phyloP scores from a whole-genome alignment of 2,888 invertebrate genomes.

The Drosophila kanekoi region DNA sequence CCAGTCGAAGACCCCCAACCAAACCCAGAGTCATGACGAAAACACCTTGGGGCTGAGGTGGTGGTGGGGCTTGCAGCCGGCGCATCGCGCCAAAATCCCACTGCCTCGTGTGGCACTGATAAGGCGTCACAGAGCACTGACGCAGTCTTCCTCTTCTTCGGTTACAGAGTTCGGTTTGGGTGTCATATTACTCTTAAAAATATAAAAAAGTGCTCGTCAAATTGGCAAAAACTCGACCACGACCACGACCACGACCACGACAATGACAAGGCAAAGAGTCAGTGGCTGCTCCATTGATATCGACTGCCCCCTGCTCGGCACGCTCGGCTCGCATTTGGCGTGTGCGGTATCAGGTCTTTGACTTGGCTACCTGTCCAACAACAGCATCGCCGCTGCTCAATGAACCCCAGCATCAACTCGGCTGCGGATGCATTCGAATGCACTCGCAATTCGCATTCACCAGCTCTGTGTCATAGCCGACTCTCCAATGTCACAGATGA shows the following conservation, averaged over 20 bases:
- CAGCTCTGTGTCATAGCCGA: slow-evolving; percentile 28
- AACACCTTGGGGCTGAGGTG: slow-evolving; percentile 27
- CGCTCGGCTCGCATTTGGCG: slow-evolving; percentile 65
- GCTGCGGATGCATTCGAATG: slow-evolving; percentile 14
- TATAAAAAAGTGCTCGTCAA: slow-evolving; percentile 51
- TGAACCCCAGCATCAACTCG: slow-evolving; percentile 37
- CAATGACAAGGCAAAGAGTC: slow-evolving; percentile 31
- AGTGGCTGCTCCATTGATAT: slow-evolving; percentile 54
- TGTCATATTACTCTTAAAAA: slow-evolving; percentile 57
- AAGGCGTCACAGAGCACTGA: slow-evolving; percentile 25
- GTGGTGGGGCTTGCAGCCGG: slow-evolving; percentile 32
- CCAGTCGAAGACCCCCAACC: slow-evolving; percentile 40
- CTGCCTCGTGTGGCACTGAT: slow-evolving; percentile 28
- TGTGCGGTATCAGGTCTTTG: slow-evolving; percentile 80
- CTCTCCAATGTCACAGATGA: slow-evolving; percentile 49
- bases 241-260: slow-evolving; percentile 44
- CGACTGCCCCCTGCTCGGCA: slow-evolving; percentile 52
- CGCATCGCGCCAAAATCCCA: slow-evolving; percentile 23
- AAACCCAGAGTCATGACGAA: slow-evolving; percentile 51
- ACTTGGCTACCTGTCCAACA: slow-evolving; percentile 59
- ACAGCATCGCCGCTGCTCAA: slow-evolving; percentile 45
- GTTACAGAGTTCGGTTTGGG: slow-evolving; percentile 29
- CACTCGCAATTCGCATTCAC: slow-evolving; percentile 18
- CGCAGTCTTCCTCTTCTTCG: slow-evolving; percentile 23
- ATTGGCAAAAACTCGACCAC: slow-evolving; percentile 29